Evolutionary conservation across 2,113 vertebrate genomes (phyloP), one percentile per base, ranked within the genome.

Genomic region (Coreoperca whiteheadi): DNA sequence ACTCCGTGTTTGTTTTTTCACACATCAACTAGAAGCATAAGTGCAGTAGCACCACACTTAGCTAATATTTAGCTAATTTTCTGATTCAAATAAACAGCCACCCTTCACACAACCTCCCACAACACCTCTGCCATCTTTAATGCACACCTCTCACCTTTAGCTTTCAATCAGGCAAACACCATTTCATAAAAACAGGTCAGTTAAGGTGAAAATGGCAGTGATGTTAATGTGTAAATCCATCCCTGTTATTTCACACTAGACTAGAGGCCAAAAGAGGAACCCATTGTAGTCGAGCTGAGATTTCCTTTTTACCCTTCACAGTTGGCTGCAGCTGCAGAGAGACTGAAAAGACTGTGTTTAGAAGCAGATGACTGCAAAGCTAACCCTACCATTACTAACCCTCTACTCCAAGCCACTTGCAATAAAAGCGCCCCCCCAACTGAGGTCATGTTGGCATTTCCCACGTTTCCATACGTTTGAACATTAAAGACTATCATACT

Each of bases 291-390:
- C 3, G 4, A 59, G 72, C 76, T 60, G 15, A 70, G 56, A 68
- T 83, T 85, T 81, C 68, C 56, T 73, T 61, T 83, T 81, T 16
- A 68, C 71, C 50, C 65, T 74, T 74, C 75, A 76, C 85, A 80
- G 67, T 66, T 9, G 4, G 30, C 67, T 74, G 54, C 57, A 83
- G 80, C 60, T 66, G 46, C n/a, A n/a, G n/a, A 77, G 34, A 71
- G 30, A 41, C 79, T 66, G 37, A 65, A 64, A 56, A 82, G 61
- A 63, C 69, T 60, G 60, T 74, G 81, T 77, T 85, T 73, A 63
- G 41, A 53, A 63, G 57, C 83, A 86, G 79, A 15, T 84, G 64
- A 70, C 59, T 83, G 72, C 79, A 5, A 74, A 70, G 81, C 78
- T 12, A 81, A 70, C 23, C 63, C 75, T 54, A 61, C 82, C 71